Evolutionary conservation across 2,113 vertebrate genomes (phyloP).

Genomic region (Morone chrysops): DNA sequence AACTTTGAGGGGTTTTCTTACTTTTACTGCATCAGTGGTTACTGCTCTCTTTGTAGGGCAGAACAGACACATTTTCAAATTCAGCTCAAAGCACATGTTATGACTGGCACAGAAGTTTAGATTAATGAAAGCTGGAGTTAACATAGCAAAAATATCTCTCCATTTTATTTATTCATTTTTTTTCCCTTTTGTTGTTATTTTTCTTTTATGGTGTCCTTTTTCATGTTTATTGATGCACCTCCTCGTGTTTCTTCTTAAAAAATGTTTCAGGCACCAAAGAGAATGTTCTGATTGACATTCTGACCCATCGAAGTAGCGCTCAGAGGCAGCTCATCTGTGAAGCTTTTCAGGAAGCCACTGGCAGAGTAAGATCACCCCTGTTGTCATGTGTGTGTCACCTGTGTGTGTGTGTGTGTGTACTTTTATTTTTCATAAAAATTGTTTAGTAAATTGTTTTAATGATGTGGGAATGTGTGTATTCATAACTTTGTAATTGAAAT

Average conservation of each 20-base stretch:
- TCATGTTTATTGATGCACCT: neutral
- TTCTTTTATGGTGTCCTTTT: neutral
- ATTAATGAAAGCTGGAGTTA: too few species aligned
- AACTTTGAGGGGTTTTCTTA: neutral
- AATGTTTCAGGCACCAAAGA: slow-evolving; percentile 82
- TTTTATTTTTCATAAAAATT: too few species aligned
- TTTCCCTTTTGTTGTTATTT: neutral
- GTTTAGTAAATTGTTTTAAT: too few species aligned
- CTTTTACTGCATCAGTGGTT: neutral
- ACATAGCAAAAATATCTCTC: too few species aligned
- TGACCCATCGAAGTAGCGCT: slow-evolving; percentile 81
- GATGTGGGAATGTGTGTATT: too few species aligned
- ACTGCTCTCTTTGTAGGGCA: too few species aligned
- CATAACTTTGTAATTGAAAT: too few species aligned
- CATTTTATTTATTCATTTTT: neutral
- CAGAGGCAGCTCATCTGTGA: slow-evolving; percentile 83
- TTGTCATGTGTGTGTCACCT: neutral
- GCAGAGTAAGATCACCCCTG: slow-evolving; percentile 71
- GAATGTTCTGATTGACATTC: slow-evolving; percentile 78
- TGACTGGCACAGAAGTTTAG: too few species aligned
- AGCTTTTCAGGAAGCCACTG: slow-evolving; percentile 77
- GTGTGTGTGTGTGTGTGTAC: neutral
- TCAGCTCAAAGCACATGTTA: neutral
- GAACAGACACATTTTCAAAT: neutral
- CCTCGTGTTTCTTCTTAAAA: neutral